phyloP scores from a whole-genome alignment of 2,797 vertebrate species.

The Remorina albescens region DNA sequence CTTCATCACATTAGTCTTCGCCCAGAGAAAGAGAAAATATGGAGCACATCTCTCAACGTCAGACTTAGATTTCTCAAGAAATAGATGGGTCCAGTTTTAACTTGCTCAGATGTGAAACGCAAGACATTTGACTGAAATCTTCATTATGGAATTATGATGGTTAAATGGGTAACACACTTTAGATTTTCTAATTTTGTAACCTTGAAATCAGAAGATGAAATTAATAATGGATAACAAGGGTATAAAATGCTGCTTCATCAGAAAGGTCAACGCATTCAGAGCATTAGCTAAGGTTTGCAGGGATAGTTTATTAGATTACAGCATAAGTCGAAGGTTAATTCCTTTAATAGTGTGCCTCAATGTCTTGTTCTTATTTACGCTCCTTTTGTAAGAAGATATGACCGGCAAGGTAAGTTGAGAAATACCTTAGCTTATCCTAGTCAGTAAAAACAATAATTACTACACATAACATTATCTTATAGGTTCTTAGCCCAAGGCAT shows the following conservation, averaged over 20 bases:
- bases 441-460: not conserved
- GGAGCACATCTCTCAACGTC: conserved; percentile 48
- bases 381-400: not conserved
- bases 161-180: conserved; percentile 11
- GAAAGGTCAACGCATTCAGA: conserved; percentile 28
- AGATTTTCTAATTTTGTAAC: conserved; percentile 4
- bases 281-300: no score
- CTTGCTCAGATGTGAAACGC: conserved; percentile 15
- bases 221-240: conserved; percentile 17
- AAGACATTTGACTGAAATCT: not conserved
- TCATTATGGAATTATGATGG: not conserved
- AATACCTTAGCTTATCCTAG: not conserved
- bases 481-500: not conserved
- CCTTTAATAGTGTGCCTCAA: not conserved
- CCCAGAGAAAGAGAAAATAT: conserved; percentile 44
- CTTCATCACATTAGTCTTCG: conserved; percentile 60
- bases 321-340: conserved; percentile 16
- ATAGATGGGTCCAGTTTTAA: conserved; percentile 14
- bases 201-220: conserved; percentile 15
- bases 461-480: not conserved
- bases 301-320: conserved; percentile 11
- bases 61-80: conserved; percentile 15
- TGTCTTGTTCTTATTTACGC: not conserved
- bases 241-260: not conserved
- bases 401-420: not conserved